phyloP scores from a whole-genome alignment of 2,888 invertebrate species.

The Megaustenia siamemsis region DNA sequence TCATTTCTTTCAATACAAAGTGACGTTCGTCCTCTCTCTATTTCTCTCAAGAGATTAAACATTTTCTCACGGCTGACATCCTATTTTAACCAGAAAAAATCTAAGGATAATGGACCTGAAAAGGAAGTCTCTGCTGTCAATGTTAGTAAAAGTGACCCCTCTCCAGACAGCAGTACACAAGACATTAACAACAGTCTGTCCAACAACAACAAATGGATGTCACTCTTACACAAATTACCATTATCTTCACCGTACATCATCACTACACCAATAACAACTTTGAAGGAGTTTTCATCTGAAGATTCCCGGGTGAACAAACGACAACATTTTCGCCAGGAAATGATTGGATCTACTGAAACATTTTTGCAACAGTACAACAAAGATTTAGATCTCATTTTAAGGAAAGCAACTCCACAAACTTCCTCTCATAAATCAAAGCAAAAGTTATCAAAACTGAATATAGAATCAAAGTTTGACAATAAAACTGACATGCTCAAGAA shows the following conservation, averaged over 20 bases:
- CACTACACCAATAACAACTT: not conserved
- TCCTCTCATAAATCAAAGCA: not conserved
- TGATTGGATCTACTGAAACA: not conserved
- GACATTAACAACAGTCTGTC: not conserved
- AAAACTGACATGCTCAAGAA: not conserved
- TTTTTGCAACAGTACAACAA: constrained; percentile 33
- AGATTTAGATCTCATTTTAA: constrained; percentile 29
- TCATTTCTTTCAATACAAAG: not conserved
- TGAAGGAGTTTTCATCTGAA: not conserved
- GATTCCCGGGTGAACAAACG: not conserved
- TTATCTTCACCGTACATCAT: not conserved
- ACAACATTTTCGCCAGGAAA: not conserved
- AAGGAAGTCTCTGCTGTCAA: not conserved
- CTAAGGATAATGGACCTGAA: not conserved
- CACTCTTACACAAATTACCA: not conserved
- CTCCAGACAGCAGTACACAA: not conserved
- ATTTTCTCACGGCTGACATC: constrained; percentile 33
- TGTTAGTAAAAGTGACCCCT: not conserved
- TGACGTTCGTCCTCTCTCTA: constrained; percentile 16
- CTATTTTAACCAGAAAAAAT: not conserved
- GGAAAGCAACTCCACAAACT: not conserved
- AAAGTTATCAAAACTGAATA: not conserved
- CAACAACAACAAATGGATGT: not conserved
- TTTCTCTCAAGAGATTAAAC: not conserved
- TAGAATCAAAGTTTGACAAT: not conserved